A percentile compares a stretch with the other conserved stretches of the same genome.
Conservation (phyloP, 2,113 vertebrate species). For the Okapia johnstoni region DNA sequence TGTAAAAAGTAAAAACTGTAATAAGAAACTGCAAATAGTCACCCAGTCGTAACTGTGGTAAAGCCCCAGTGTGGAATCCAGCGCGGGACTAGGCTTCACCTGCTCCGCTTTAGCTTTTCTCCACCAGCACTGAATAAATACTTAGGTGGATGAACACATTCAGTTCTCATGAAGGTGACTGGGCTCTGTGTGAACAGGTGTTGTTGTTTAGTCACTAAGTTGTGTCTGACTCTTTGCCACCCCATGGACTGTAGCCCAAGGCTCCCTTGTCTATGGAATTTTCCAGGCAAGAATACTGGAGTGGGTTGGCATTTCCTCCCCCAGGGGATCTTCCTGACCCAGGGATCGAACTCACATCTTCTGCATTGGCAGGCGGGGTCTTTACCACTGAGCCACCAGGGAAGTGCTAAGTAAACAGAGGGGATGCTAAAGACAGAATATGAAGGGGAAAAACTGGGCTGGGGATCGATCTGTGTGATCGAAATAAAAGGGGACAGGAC, state of each 20-base stretch:
- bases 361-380: not conserved
- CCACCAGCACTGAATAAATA: not conserved
- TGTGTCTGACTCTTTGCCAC: not conserved
- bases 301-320: not conserved
- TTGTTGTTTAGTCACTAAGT: not conserved
- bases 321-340: not conserved
- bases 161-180: not conserved
- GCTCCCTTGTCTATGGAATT: not conserved
- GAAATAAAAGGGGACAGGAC: not conserved
- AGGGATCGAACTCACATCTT: not conserved
- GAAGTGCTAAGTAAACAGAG: not conserved
- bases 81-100: not conserved
- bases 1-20: not conserved
- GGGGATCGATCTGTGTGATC: accelerated
- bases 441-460: not conserved
- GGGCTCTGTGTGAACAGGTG: not conserved
- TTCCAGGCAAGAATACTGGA: not conserved
- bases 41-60: accelerated
- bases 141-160: not conserved
- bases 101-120: not conserved
- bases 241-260: not conserved
- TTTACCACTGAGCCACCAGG: not conserved
- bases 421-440: not conserved
- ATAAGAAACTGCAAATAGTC: not conserved
- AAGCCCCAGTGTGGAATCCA: not conserved